Evolutionary conservation across 2,113 vertebrate species (phyloP).

Genomic region (Rynchops niger): DNA sequence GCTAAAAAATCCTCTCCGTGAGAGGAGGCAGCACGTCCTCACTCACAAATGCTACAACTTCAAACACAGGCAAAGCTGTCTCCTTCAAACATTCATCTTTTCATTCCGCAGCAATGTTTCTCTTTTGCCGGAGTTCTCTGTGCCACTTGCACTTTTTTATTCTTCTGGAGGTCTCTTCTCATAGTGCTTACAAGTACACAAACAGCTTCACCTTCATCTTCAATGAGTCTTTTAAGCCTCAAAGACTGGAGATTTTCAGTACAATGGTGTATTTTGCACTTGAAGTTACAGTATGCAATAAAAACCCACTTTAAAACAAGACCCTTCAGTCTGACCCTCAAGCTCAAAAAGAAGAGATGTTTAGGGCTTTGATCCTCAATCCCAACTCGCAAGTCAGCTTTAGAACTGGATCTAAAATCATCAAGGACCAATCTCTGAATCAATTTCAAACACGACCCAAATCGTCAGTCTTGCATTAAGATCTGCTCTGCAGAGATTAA

Average conservation of each 20-base stretch:
- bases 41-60: not conserved
- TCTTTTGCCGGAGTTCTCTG: not conserved
- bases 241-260: not conserved
- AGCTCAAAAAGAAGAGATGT: not conserved
- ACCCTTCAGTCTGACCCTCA: not conserved
- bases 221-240: slow-evolving; percentile 9
- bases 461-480: not conserved
- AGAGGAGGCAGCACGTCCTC: not conserved
- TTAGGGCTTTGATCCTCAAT: slow-evolving; percentile 14
- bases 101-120: not conserved
- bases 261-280: not conserved
- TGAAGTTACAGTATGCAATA: not conserved
- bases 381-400: not conserved
- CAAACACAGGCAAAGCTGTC: not conserved
- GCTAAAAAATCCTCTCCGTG: not conserved
- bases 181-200: slow-evolving; percentile 1
- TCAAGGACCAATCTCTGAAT: not conserved
- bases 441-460: slow-evolving; percentile 13
- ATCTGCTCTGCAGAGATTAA: not conserved
- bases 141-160: not conserved
- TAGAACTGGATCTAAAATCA: not conserved
- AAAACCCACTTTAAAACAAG: not conserved
- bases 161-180: not conserved
- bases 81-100: not conserved
- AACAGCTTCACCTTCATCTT: slow-evolving; percentile 33